Evolutionary conservation across 2,113 vertebrate species (phyloP).

Genomic region (Elgaria multicarinata): DNA sequence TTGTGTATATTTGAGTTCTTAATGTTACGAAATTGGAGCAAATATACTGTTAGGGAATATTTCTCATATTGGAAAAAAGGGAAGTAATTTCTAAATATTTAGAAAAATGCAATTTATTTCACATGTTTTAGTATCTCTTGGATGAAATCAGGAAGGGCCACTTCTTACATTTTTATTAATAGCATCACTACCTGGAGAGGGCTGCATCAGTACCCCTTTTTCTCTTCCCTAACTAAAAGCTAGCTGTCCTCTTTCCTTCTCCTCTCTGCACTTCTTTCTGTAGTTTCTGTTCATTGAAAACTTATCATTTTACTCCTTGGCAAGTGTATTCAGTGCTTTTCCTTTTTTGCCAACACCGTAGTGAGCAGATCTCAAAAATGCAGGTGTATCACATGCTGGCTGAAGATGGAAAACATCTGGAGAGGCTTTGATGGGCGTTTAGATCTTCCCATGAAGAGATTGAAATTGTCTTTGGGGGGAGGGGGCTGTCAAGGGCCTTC

Average conservation of each 20-base stretch:
- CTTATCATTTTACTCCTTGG: neutral
- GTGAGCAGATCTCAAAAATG: neutral
- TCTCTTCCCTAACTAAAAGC: no score
- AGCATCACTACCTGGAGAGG: neutral
- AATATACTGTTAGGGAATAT: neutral
- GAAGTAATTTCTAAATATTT: neutral
- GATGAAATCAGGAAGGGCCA: neutral
- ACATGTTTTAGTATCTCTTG: neutral
- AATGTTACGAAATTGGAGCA: neutral
- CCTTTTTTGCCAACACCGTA: neutral
- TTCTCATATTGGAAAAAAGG: neutral
- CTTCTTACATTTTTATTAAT: neutral
- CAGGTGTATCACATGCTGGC: neutral
- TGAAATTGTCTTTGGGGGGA: no score
- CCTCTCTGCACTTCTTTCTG: neutral
- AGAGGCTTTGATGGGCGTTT: neutral
- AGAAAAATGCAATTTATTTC: neutral
- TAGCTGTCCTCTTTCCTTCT: no score
- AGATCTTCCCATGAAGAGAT: neutral
- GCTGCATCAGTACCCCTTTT: neutral
- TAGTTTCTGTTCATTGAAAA: no score
- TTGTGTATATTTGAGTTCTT: neutral
- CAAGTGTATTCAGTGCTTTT: neutral
- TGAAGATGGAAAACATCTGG: neutral
- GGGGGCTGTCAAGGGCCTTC: neutral